Evolutionary conservation across 2,113 vertebrate species (phyloP).

Genomic region (Vulpes ferrilata): DNA sequence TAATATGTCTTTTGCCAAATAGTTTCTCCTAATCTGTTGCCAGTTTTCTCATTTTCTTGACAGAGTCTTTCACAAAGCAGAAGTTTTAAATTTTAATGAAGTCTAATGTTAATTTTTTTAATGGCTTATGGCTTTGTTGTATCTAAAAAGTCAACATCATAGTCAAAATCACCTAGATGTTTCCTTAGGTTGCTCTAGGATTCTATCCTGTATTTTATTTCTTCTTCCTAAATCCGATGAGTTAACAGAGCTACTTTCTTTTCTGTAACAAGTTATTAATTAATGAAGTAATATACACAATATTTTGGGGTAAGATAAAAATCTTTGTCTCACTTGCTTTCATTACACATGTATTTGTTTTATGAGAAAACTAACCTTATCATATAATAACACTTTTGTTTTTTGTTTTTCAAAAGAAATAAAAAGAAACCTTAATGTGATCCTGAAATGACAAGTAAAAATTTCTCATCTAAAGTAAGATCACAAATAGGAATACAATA

Average conservation of each 20-base stretch:
- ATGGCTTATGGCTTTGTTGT: background rate
- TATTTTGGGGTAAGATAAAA: background rate
- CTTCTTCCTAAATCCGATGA: background rate
- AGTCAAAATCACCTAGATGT: background rate
- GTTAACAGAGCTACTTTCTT: background rate
- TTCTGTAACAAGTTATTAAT: background rate
- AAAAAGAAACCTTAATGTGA: background rate
- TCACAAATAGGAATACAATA: conserved; percentile 48
- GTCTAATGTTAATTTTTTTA: background rate
- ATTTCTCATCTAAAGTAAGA: background rate
- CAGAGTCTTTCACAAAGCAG: background rate
- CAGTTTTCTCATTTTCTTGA: background rate
- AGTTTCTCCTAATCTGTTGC: background rate
- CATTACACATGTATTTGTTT: background rate
- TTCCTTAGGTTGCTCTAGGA: background rate
- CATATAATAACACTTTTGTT: background rate
- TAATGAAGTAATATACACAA: background rate
- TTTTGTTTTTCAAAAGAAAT: background rate
- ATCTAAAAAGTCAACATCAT: background rate
- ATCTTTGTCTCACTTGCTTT: background rate
- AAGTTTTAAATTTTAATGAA: background rate
- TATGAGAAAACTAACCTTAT: background rate
- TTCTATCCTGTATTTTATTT: background rate
- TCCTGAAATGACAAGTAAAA: background rate
- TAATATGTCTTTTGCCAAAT: background rate